Percentiles rank a stretch among this genome's conserved stretches.
Conservation (phyloP, 2,113 vertebrate species). For the Pelmatolapia mariae region DNA sequence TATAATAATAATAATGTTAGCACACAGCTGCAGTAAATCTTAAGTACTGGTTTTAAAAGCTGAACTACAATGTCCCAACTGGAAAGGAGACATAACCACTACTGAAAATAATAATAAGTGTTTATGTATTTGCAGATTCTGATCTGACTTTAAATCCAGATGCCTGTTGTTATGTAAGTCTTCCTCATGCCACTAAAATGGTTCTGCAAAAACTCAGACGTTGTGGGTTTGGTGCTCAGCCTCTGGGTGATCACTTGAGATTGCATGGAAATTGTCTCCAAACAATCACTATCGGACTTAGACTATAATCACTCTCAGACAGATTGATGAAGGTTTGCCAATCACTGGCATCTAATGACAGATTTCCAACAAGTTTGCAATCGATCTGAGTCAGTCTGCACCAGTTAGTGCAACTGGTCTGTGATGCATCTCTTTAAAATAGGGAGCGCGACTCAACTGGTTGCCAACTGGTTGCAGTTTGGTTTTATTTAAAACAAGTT, state of each 20-base stretch:
- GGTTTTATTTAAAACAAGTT: not conserved
- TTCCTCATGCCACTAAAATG: not conserved
- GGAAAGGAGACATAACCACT: not conserved
- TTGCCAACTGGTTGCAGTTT: not conserved
- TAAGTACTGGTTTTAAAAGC: not conserved
- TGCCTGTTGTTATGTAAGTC: not conserved
- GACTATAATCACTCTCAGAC: rapidly evolving
- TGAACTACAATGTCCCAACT: not conserved
- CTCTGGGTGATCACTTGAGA: not conserved
- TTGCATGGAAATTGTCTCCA: not conserved
- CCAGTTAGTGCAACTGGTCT: not conserved
- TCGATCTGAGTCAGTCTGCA: not conserved
- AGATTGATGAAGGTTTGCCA: not conserved
- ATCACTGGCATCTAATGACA: rapidly evolving
- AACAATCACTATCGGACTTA: not conserved
- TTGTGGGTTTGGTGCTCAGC: not conserved
- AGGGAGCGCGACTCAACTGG: not conserved
- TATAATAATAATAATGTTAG: not conserved
- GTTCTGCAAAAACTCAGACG: rapidly evolving
- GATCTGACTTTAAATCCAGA: not conserved
- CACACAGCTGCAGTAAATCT: not conserved
- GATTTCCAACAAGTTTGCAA: not conserved
- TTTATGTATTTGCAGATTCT: not conserved
- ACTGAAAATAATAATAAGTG: not conserved
- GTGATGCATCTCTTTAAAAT: not conserved